Evolutionary conservation across 2,797 vertebrate species (phyloP).

Genomic region (Rallus crepitans): DNA sequence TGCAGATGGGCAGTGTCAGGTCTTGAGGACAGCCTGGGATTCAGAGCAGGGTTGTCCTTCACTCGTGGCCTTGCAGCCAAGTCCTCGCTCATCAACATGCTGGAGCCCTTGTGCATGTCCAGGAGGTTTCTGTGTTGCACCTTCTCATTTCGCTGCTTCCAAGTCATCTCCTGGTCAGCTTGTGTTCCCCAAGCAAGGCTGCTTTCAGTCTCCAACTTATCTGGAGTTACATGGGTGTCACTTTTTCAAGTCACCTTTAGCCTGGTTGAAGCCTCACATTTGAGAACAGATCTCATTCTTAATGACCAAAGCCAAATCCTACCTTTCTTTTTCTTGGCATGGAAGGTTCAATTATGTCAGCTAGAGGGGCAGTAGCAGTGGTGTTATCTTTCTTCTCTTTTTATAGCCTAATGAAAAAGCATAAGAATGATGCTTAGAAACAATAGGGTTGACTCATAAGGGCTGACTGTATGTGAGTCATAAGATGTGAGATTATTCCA

Average conservation of each 20-base stretch:
- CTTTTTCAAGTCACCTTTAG: not conserved
- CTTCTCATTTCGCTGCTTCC: not conserved
- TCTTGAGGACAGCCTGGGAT: not conserved
- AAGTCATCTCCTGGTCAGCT: not conserved
- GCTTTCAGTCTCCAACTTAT: not conserved
- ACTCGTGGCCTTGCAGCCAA: not conserved
- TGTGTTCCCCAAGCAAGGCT: not conserved
- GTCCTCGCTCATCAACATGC: not conserved
- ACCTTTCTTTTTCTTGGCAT: not conserved
- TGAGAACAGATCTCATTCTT: not conserved
- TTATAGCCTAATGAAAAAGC: conserved; percentile 17
- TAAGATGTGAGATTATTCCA: not conserved
- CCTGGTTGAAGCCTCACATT: not conserved
- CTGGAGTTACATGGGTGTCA: not conserved
- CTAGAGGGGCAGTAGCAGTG: not conserved
- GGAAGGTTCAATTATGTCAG: not conserved
- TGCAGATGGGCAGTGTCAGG: not conserved
- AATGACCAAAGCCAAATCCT: not conserved
- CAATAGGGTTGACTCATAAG: conserved; percentile 33
- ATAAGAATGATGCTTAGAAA: conserved; percentile 2
- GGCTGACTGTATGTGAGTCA: conserved; percentile 26
- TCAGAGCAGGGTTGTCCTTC: not conserved
- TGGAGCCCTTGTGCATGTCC: not conserved
- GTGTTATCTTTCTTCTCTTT: conserved; percentile 9
- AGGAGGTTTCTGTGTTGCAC: not conserved